Evolutionary conservation across 2,797 vertebrate genomes (phyloP), one percentile per base, ranked within the genome.

Genomic region (Lithobates sylvaticus): DNA sequence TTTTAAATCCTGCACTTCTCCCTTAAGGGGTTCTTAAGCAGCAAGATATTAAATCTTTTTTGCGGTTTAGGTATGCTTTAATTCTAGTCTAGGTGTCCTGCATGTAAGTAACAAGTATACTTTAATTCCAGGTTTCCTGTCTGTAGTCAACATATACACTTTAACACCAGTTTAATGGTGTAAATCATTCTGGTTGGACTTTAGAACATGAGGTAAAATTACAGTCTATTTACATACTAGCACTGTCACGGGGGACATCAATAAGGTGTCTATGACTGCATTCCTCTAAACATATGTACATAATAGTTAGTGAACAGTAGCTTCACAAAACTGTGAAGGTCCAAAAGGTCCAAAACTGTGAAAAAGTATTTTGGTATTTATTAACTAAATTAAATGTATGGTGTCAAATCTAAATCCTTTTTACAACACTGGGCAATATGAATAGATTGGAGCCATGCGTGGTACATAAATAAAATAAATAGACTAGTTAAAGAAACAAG

Each of bases 341-440:
- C n/a, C n/a, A n/a, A n/a, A n/a, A n/a, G n/a, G n/a, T n/a, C n/a
- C n/a, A n/a, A n/a, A n/a, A n/a, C n/a, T n/a, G n/a, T n/a, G n/a
- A n/a, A n/a, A n/a, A 67, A 44, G 50, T 75, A 67, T 50, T 65
- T 47, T n/a, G 83, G n/a, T 85, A 73, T 58, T 85, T 27, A 73
- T 85, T 85, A 78, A 85, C 83, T 44, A 47, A 27, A 64, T 27
- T 10, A 29, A 72, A 72, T 71, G 65, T 44, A 67, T 47, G n/a
- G 58, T 78, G 64, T 71, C 26, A 44, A 23, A 71, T 39, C 27
- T 27, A 61, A 78, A 61, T 58, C 82, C 34, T 78, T 78, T 84
- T 78, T 84, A 84, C 75, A 27, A 65, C 75, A 42, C 64, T 29
- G 27, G 78, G 75, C 78, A 71, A 84, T 84, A 71, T 84, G 54